Evolutionary conservation across 30 jellyfish, hydroid and myxozoan species (phyloP).

Genomic region (Aurelia sp.): DNA sequence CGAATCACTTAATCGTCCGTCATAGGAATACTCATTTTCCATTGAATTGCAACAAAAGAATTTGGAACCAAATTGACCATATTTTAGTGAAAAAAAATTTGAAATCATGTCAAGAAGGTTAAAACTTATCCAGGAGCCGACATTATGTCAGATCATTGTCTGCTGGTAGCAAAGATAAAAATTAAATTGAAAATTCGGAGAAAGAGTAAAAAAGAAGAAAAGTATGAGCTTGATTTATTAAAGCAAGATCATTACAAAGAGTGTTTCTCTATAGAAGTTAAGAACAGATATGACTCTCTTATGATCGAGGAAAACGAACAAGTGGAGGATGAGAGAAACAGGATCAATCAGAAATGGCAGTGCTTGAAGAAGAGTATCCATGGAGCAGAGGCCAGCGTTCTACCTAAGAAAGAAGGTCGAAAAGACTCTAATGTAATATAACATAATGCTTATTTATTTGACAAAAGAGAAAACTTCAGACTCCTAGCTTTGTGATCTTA

Average conservation of each 20-base stretch:
- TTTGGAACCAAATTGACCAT: conserved; percentile 16
- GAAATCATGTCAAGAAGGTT: not conserved
- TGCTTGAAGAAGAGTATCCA: conserved; percentile 6
- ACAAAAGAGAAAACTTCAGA: too few species aligned
- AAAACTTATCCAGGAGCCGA: conserved; percentile 20
- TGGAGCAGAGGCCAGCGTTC: conserved; percentile 7
- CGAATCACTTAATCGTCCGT: too few species aligned
- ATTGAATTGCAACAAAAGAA: too few species aligned
- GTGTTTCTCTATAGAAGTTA: not conserved
- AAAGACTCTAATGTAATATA: too few species aligned
- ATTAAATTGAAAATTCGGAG: too few species aligned
- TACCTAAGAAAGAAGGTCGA: conserved; percentile 8
- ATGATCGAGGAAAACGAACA: conserved; percentile 5
- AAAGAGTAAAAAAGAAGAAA: too few species aligned
- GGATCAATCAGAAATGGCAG: not conserved
- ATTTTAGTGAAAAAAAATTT: not conserved
- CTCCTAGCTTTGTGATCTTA: too few species aligned
- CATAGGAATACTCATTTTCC: too few species aligned
- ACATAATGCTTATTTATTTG: too few species aligned
- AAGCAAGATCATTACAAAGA: not conserved
- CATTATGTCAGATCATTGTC: too few species aligned
- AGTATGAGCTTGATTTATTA: too few species aligned
- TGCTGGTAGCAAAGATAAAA: too few species aligned
- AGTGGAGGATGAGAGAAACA: not conserved
- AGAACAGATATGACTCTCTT: conserved; percentile 10